Conservation (phyloP, 2,113 vertebrate species). For the Aplodontia rufa region DNA sequence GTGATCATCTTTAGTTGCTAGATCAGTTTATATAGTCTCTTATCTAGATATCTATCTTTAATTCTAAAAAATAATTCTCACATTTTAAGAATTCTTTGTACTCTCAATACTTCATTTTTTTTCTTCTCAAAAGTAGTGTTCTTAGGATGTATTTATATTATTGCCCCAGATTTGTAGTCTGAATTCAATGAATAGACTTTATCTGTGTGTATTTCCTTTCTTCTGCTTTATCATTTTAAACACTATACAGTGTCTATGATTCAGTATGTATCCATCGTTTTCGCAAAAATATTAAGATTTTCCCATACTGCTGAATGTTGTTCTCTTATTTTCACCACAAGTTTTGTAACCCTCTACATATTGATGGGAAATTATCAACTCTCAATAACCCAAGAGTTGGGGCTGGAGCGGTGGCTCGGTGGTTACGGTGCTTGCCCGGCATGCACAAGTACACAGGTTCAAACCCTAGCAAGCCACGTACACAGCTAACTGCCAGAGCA, state of each 20-base stretch:
- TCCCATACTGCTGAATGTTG: neutral
- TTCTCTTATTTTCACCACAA: neutral
- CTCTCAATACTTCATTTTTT: too few species aligned
- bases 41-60: neutral
- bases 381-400: slow-evolving; percentile 2
- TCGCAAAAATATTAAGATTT: slow-evolving; percentile 20
- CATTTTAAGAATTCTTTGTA: neutral
- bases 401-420: too few species aligned
- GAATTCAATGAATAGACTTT: neutral
- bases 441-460: too few species aligned
- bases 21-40: neutral
- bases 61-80: neutral
- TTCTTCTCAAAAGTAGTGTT: neutral
- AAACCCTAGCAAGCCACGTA: too few species aligned
- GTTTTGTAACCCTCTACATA: neutral
- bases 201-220: neutral
- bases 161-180: neutral
- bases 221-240: neutral
- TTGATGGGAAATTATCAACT: slow-evolving; percentile 9
- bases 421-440: too few species aligned
- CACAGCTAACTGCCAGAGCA: too few species aligned
- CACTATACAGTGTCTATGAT: neutral
- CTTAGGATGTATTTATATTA: neutral
- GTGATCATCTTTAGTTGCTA: neutral
- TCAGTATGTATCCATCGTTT: neutral